Evolutionary conservation across 2,113 vertebrate species (phyloP).

Genomic region (Sterna hirundo): DNA sequence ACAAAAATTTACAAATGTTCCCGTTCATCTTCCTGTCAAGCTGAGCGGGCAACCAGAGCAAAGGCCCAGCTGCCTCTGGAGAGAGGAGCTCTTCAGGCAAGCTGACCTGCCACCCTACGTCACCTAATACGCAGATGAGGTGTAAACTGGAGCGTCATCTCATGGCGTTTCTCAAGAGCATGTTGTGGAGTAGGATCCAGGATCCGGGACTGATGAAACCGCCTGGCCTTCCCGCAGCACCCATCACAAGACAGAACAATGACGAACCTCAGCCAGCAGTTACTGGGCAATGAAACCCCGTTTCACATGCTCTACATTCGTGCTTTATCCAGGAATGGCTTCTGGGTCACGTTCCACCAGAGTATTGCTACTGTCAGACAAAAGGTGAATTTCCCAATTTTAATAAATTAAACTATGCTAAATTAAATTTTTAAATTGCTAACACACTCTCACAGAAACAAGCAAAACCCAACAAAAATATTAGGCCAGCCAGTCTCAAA

Average conservation of each 20-base stretch:
- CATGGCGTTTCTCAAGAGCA: not conserved
- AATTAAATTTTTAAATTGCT: not conserved
- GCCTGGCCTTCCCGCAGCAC: not conserved
- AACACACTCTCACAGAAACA: not conserved
- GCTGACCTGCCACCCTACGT: not conserved
- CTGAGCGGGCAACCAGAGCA: not conserved
- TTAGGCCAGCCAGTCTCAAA: not conserved
- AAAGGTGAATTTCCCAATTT: not conserved
- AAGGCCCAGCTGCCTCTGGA: not conserved
- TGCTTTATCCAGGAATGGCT: not conserved
- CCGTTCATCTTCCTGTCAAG: slow-evolving; percentile 43
- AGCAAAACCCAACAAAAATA: not conserved
- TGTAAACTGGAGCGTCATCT: not conserved
- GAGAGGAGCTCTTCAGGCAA: not conserved
- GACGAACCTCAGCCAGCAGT: not conserved
- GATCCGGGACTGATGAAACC: not conserved
- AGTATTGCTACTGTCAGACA: not conserved
- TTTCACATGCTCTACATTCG: not conserved
- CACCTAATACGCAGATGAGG: not conserved
- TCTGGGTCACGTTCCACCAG: rapidly evolving
- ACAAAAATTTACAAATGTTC: slow-evolving; percentile 43
- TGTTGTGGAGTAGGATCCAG: not conserved
- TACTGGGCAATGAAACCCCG: not conserved
- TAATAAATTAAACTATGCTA: not conserved
- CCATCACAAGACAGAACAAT: not conserved